Conservation (phyloP, 2,797 vertebrate genomes). For the Erithacus rubecula region DNA sequence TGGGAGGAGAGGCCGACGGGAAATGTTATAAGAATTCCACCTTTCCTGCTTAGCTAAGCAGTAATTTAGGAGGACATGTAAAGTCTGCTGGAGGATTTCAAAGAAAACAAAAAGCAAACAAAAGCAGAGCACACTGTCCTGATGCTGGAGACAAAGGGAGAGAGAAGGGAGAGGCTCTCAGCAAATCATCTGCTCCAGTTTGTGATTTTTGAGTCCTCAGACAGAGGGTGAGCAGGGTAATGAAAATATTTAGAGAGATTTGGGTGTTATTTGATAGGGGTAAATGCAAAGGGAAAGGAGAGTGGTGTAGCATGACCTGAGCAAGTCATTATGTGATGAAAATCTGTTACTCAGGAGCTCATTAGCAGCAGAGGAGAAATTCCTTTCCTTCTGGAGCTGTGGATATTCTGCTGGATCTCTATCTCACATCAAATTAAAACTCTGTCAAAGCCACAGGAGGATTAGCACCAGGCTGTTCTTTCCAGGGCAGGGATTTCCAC, state of each 20-base stretch:
- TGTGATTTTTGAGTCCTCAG: neutral
- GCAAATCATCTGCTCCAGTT: neutral
- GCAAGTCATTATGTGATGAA: neutral
- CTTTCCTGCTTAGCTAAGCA: constrained; percentile 63
- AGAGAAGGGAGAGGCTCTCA: constrained; percentile 24
- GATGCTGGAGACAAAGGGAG: constrained; percentile 14
- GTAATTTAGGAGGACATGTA: constrained; percentile 32
- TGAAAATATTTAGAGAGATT: neutral
- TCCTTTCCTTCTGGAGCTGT: neutral
- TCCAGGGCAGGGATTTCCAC: neutral
- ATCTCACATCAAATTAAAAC: neutral
- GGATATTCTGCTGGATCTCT: neutral
- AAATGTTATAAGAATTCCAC: constrained; percentile 46
- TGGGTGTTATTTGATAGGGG: neutral
- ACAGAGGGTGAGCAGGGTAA: neutral
- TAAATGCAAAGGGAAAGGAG: neutral
- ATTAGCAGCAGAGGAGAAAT: neutral
- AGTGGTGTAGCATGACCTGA: neutral
- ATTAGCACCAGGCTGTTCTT: neutral
- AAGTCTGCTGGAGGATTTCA: constrained; percentile 22
- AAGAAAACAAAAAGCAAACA: constrained; percentile 50
- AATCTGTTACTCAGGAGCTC: constrained; percentile 2
- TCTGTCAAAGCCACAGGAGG: neutral
- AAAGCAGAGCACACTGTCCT: neutral
- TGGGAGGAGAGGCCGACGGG: constrained; percentile 38